Percentiles rank a stretch among this genome's conserved stretches.
phyloP scores from a whole-genome alignment of 2,113 vertebrate genomes.

The Psammodynastes pulverulentus region DNA sequence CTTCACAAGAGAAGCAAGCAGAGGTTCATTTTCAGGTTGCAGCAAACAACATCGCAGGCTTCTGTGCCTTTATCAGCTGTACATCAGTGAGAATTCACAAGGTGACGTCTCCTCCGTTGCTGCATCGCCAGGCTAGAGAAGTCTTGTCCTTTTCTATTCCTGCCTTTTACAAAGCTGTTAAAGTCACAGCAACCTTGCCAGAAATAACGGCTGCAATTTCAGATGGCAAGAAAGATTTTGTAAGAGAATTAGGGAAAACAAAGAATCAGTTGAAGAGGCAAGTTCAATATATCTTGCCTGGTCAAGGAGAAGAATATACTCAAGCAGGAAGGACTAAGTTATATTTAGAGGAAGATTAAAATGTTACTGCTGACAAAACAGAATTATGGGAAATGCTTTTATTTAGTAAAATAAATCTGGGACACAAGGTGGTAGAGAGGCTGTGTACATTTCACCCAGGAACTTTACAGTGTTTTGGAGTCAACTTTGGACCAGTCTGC shows the following conservation, averaged over 20 bases:
- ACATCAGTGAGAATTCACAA: not conserved
- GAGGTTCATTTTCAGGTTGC: not conserved
- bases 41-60: not conserved
- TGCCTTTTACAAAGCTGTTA: not conserved
- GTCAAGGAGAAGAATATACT: not conserved
- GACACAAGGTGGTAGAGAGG: not conserved
- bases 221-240: not conserved
- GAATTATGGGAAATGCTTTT: not conserved
- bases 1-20: not conserved
- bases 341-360: slow-evolving; percentile 1
- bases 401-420: not conserved
- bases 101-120: not conserved
- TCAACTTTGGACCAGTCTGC: not conserved
- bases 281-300: not conserved
- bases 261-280: not conserved
- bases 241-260: not conserved
- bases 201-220: not conserved
- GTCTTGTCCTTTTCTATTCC: not conserved
- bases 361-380: not conserved
- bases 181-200: not conserved
- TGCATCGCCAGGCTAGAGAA: not conserved
- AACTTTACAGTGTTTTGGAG: not conserved
- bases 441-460: not conserved
- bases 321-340: not conserved
- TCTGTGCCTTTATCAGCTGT: not conserved